Base-by-base conservation (phyloP, 2,113 vertebrate species). In the Festucalex cinctus region DNA sequence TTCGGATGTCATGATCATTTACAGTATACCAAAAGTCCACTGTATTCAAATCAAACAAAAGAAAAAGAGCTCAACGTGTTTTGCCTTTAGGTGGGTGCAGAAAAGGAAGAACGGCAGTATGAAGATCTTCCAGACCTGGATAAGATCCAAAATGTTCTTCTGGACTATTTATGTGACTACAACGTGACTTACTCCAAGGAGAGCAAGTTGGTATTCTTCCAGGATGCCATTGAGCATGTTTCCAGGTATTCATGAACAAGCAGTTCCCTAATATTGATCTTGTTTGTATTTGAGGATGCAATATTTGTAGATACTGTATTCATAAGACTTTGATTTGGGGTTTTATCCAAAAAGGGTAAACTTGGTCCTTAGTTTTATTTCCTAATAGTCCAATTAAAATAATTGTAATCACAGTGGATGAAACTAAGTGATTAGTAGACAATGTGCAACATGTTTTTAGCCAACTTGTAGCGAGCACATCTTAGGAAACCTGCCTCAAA, bases 211-310 rank as follows among this genome's bases (percentile, higher is more conserved):
- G 93, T 95, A 14, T 96, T 95, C 80, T 95, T 95, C 82, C 94
- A 94, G 78, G 95, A 96, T 77, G 94, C 95, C 20, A 60, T 95
- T 39, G 93, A 95, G 68, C 95, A 96, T 46, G 92, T 95, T 62
- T 93, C 94, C 67, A 94, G 94, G 94, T 90, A 26, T 44, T 57
- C 32, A 9, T 54, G 12, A 13, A 26, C 13, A 54, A 54, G 12
- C 26, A 32, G 2, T 28, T 19, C 54, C 14, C 6, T 14, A 13
- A 28, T 13, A 6, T 24, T 56, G 16, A 32, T 26, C 26, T 32
- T 32, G 13, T 32, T 57, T 28, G 14, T 57, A 13, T 32, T 26
- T 54, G 12, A 14, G 20, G 51, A 12, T 14, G 10, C 9, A 54
- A 54, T 26, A 54, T 54, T 26, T 54, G 22, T 8, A n/a, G 48